Percentiles rank a stretch among this genome's conserved stretches.
Conservation (phyloP, 2,113 vertebrate species). For the Brienomyrus brachyistius region DNA sequence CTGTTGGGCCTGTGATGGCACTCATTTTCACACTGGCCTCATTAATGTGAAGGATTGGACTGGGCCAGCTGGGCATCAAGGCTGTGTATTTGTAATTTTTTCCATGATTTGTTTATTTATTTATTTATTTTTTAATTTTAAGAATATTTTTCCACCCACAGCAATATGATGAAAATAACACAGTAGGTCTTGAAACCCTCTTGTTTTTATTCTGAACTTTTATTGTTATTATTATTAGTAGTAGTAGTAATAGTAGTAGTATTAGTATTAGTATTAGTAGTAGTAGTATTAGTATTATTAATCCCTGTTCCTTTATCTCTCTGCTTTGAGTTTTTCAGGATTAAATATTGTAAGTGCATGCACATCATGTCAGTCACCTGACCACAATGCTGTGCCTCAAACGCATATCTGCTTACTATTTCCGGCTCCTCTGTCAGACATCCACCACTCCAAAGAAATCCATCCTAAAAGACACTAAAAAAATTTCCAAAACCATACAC, state of each 20-base stretch:
- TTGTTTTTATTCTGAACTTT: neutral
- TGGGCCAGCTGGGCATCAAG: constrained; percentile 4
- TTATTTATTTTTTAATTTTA: neutral
- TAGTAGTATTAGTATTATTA: neutral
- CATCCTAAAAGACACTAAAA: constrained; percentile 49
- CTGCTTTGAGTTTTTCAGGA: neutral
- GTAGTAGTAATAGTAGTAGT: neutral
- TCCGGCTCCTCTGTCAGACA: constrained; percentile 58
- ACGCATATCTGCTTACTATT: constrained; percentile 19
- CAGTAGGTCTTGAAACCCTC: neutral
- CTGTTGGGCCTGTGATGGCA: neutral
- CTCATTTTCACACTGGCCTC: neutral
- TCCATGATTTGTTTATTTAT: neutral
- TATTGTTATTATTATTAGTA: neutral
- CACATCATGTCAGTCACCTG: constrained; percentile 30
- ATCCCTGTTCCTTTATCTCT: neutral
- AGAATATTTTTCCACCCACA: neutral
- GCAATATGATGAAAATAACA: neutral
- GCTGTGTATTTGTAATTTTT: constrained; percentile 9
- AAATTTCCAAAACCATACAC: constrained; percentile 51
- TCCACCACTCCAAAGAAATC: constrained; percentile 62
- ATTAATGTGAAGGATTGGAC: constrained; percentile 43
- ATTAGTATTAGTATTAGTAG: neutral
- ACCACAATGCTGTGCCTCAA: constrained; percentile 21
- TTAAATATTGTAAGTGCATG: constrained; percentile 16